Percentiles rank a stretch among this genome's conserved stretches.
Evolutionary conservation across 2,888 invertebrate species (phyloP).

Genomic region (Temnothorax rugatulus): DNA sequence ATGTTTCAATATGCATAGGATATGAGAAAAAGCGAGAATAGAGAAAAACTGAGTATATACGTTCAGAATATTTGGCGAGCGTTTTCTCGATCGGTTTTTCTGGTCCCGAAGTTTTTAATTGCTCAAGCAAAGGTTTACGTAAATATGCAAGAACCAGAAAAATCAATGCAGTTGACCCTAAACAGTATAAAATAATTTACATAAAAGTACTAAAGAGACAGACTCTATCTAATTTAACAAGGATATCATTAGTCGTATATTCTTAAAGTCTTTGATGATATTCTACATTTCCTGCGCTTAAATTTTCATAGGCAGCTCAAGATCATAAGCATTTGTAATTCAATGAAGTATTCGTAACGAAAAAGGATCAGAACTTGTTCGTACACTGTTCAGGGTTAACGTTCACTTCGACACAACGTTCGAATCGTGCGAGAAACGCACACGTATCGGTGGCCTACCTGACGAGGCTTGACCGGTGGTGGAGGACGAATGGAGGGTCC

Average conservation of each 20-base stretch:
- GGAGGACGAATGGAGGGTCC: conserved; percentile 83
- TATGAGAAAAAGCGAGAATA: conserved; percentile 63
- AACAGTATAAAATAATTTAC: conserved; percentile 24
- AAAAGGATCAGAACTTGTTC: not conserved
- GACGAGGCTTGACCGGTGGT: conserved; percentile 85
- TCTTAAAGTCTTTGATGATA: not conserved
- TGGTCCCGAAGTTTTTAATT: not conserved
- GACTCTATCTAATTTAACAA: not conserved
- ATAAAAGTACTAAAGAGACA: not conserved
- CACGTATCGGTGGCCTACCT: conserved; percentile 76
- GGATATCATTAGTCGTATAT: not conserved
- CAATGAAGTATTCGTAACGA: not conserved
- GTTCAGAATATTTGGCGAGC: conserved; percentile 3
- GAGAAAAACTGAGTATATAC: conserved; percentile 40
- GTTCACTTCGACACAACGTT: not conserved
- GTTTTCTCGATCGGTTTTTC: conserved; percentile 16
- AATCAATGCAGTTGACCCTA: conserved; percentile 35
- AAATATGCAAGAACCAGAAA: not conserved
- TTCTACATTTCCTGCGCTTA: conserved; percentile 7
- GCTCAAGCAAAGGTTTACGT: not conserved
- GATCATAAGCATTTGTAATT: not conserved
- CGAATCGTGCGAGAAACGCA: conserved; percentile 19
- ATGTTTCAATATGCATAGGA: conserved; percentile 72
- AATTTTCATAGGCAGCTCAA: not conserved
- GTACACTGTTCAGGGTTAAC: conserved; percentile 38